phyloP scores from a whole-genome alignment of 2,113 vertebrate species.

The Scomber japonicus region DNA sequence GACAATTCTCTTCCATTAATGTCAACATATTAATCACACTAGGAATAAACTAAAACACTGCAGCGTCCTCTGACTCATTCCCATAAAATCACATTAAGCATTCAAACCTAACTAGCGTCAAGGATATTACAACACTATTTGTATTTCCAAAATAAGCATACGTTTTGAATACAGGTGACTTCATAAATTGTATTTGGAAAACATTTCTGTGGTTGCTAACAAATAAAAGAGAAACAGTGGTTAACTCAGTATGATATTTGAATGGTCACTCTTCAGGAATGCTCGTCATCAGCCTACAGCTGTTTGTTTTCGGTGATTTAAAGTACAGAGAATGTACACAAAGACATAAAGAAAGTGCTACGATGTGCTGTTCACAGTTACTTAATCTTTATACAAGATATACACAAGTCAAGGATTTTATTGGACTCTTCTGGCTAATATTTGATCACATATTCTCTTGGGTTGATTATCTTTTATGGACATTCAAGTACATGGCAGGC shows the following conservation, averaged over 20 bases:
- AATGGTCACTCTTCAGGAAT: slow-evolving; percentile 10
- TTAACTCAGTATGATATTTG: slow-evolving; percentile 7
- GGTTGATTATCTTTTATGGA: background rate
- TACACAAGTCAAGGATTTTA: background rate
- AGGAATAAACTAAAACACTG: slow-evolving; percentile 6
- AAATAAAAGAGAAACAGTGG: slow-evolving; percentile 44
- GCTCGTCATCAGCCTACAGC: background rate
- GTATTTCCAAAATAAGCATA: slow-evolving; percentile 50
- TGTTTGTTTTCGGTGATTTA: background rate
- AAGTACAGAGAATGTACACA: background rate
- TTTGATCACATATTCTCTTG: background rate
- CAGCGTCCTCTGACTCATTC: slow-evolving; percentile 20
- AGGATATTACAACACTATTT: background rate
- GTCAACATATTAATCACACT: slow-evolving; percentile 29
- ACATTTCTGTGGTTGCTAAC: slow-evolving; percentile 57
- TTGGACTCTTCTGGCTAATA: background rate
- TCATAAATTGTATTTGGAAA: slow-evolving; percentile 46
- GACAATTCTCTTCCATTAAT: slow-evolving; percentile 16
- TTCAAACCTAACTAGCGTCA: slow-evolving; percentile 15
- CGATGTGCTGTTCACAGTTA: background rate
- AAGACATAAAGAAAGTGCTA: too few species aligned
- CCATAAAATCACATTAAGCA: slow-evolving; percentile 10
- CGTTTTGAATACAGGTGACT: slow-evolving; percentile 44
- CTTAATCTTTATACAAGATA: background rate
- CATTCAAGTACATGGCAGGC: background rate